Base-by-base conservation (phyloP, 92 coral and sea anemone genomes). In the Phenganax marumi region DNA sequence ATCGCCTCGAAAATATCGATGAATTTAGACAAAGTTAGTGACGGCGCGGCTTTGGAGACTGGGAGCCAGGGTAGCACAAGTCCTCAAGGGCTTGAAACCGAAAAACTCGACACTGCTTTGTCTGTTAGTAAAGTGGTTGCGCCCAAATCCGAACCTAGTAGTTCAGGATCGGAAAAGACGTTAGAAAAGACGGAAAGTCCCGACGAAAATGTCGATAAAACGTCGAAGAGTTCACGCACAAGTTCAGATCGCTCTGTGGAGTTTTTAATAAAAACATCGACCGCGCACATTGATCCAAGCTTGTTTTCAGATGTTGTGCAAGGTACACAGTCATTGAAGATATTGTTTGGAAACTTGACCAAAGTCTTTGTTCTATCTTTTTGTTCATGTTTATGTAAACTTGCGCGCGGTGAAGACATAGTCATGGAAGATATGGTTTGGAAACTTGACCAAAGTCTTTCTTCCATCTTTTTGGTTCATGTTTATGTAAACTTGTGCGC, bases 1-100 rank as follows among this genome's bases (percentile, higher is more conserved):
- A 10, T 78, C 26, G 22, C 83, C 0, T 78, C 83, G 8, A 78
- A 78, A 48, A 43, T 61, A 22, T 62, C 55, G 16, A 60, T 33
- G 65, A 78, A 50, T 25, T 61, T 78, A 57, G 83, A 78, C 8
- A 78, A 78, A 21, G 83, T 78, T 18, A 26, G 47, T 13, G 56
- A 72, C 14, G 72, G 49, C 11, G 12, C 72, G 18, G 72, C 72
- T 3, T 6, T 66, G 72, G 72, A 66, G 43, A 66, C 72, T 25
- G 50, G 72, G 0, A 33, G 43, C 11, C 49, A 10, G 1, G 43
- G 3, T 7, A 21, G 70, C 47, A 0, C 72, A 33, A 33, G 43
- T 25, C 25, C 49, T 33, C 17, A 66, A 23, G 68, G 43, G 43
- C 43, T 33, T 33, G 43, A 62, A 62, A 8, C 68, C 24, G 33